Evolutionary conservation across 2,797 vertebrate species (phyloP).

Genomic region (Anguilla anguilla): DNA sequence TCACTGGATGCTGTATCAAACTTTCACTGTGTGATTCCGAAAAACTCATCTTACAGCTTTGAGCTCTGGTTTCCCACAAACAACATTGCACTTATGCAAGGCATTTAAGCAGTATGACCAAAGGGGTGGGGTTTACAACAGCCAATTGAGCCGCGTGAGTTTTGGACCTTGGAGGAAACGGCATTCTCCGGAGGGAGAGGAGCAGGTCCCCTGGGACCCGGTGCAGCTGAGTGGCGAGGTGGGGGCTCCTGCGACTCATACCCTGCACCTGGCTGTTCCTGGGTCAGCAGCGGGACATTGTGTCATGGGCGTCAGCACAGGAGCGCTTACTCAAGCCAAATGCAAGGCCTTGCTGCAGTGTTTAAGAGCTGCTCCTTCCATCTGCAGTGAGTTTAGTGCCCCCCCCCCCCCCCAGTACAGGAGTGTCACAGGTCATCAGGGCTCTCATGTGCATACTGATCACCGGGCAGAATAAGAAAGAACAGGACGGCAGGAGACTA

Average conservation of each 20-base stretch:
- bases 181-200: background rate
- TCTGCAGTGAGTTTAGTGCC: background rate
- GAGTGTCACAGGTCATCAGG: slow-evolving; percentile 47
- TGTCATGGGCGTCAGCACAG: background rate
- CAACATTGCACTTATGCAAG: background rate
- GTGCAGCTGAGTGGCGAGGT: background rate
- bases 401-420: slow-evolving; percentile 40
- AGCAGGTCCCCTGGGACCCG: background rate
- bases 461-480: slow-evolving; percentile 41
- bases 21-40: background rate
- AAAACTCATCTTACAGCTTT: background rate
- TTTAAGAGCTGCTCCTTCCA: slow-evolving; percentile 14
- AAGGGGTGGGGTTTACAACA: background rate
- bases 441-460: slow-evolving; percentile 29
- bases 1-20: background rate
- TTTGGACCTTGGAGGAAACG: background rate
- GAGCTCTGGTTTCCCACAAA: background rate
- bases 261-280: background rate
- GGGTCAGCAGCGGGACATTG: background rate
- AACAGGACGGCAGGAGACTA: slow-evolving; percentile 52
- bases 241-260: background rate
- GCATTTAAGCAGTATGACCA: background rate
- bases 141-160: background rate
- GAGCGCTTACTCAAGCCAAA: background rate
- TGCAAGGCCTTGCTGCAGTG: background rate